Evolutionary conservation across 2,797 vertebrate genomes (phyloP), one percentile per base, ranked within the genome.

Genomic region (Sphenodon punctatus): DNA sequence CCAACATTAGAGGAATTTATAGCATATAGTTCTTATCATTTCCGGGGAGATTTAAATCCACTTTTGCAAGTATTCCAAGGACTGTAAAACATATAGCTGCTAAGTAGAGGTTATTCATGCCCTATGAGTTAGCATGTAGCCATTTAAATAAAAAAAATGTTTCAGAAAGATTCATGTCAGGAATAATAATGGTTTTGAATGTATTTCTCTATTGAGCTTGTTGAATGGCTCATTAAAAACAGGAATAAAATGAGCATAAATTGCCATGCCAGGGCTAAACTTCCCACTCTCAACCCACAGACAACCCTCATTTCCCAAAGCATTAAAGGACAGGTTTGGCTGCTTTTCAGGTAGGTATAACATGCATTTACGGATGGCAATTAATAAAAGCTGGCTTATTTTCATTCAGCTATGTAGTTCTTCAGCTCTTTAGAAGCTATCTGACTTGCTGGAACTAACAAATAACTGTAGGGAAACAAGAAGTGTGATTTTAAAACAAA

Each of bases 41-140:
- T 61, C 65, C 64, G 53, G 43, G 48, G 75, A 88, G 68, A 86
- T 65, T 85, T 80, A 90, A 75, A 72, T 73, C 27, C 27, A 75
- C 43, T 41, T 90, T 85, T 91, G 41, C 73, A 85, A 92, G 87
- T 72, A 84, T 65, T 81, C 67, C 46, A 70, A 72, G 73, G 42
- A 84, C 38, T 84, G 41, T 69, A 66, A 84, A 87, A 81, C 69
- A 77, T 32, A 81, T 80, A 65, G 25, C 6, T 53, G 70, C 14
- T 78, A 64, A 63, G 5, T 1, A 64, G 30, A 88, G 16, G 56
- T 72, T 79, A 67, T 46, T 83, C 19, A 39, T 70, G 17, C 58
- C 23, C 74, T 67, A 61, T 49, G 19, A 64, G 20, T 48, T 69
- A 66, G 22, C 3, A 34, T 45, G 6, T 51, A 78, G 15, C 55